Percentiles rank a stretch among this genome's conserved stretches.
phyloP scores from a whole-genome alignment of 2,113 vertebrate species.

The Labeo rohita region DNA sequence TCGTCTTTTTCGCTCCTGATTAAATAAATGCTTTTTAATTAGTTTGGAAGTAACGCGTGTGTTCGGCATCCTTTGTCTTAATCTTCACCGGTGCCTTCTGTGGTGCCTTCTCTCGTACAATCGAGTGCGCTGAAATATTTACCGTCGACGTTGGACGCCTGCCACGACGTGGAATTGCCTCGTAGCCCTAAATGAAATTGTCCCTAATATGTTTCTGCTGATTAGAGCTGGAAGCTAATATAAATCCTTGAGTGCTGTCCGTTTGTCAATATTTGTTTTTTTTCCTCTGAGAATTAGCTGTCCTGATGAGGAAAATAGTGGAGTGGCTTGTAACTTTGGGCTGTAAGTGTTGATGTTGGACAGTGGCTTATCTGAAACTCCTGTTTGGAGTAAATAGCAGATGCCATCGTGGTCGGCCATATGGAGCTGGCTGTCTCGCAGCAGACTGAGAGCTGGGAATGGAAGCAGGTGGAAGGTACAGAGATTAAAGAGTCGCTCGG shows the following conservation, averaged over 20 bases:
- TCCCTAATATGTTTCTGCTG: slow-evolving; percentile 46
- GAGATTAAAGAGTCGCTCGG: slow-evolving; percentile 42
- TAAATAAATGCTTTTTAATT: slow-evolving; percentile 49
- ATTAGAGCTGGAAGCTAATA: slow-evolving; percentile 34
- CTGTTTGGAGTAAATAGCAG: slow-evolving; percentile 60
- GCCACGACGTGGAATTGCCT: slow-evolving; percentile 39
- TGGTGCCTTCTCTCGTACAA: not conserved
- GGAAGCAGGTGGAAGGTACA: slow-evolving; percentile 50
- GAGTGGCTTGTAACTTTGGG: slow-evolving; percentile 17
- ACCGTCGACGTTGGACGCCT: slow-evolving; percentile 27
- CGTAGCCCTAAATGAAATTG: slow-evolving; percentile 42
- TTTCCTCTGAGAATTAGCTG: not conserved
- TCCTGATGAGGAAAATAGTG: not conserved
- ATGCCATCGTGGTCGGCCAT: slow-evolving; percentile 49
- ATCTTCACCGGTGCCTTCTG: not conserved
- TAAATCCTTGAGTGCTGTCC: slow-evolving; percentile 33
- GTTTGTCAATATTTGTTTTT: slow-evolving; percentile 37
- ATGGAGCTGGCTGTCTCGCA: slow-evolving; percentile 48
- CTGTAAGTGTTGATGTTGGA: slow-evolving; percentile 54
- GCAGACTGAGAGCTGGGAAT: slow-evolving; percentile 33
- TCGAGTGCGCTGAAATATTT: slow-evolving; percentile 24
- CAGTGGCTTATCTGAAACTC: slow-evolving; percentile 25
- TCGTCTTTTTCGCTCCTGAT: slow-evolving; percentile 12
- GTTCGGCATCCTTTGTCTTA: slow-evolving; percentile 32
- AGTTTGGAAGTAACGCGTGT: slow-evolving; percentile 27